phyloP scores from a whole-genome alignment of 2,888 invertebrate species.

The Eristalinus aeneus region DNA sequence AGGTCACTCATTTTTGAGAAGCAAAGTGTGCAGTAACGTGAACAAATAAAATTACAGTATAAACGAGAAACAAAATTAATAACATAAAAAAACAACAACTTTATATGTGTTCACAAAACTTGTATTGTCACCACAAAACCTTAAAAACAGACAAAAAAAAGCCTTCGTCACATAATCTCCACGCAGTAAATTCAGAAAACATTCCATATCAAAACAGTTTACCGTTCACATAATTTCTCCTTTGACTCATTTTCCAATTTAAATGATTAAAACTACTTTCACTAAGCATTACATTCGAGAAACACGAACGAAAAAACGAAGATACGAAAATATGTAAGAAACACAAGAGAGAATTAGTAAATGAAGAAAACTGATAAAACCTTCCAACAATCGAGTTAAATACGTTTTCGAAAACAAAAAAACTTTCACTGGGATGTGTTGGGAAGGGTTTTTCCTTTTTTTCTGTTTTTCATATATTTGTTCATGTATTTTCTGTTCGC shows the following conservation, averaged over 20 bases:
- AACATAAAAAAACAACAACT: too few relatives aligned
- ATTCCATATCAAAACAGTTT: not conserved
- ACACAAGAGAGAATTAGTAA: constrained; percentile 9
- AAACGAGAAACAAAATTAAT: too few relatives aligned
- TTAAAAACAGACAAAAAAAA: not conserved
- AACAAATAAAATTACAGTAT: too few relatives aligned
- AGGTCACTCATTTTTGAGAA: too few relatives aligned
- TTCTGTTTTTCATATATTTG: constrained; percentile 19
- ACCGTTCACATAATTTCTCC: not conserved
- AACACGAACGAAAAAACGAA: constrained; percentile 26
- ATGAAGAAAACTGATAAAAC: constrained; percentile 32
- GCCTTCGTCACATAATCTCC: not conserved
- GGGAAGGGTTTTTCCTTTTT: constrained; percentile 44
- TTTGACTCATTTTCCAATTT: constrained; percentile 2
- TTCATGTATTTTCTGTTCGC: constrained; percentile 14
- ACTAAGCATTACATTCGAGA: constrained; percentile 43
- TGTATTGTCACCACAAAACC: too few relatives aligned
- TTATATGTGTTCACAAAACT: too few relatives aligned
- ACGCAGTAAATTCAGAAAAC: not conserved
- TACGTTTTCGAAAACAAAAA: constrained; percentile 13
- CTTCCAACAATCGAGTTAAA: constrained; percentile 47
- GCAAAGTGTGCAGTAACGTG: too few relatives aligned
- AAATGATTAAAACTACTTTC: constrained; percentile 54
- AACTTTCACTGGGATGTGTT: constrained; percentile 60
- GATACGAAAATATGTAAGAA: constrained; percentile 13